These are phyloP conservation scores for Heterohyrax brucei DNA, from an alignment of 2,797 vertebrate genomes.

Conservation along the genomic window DNA sequence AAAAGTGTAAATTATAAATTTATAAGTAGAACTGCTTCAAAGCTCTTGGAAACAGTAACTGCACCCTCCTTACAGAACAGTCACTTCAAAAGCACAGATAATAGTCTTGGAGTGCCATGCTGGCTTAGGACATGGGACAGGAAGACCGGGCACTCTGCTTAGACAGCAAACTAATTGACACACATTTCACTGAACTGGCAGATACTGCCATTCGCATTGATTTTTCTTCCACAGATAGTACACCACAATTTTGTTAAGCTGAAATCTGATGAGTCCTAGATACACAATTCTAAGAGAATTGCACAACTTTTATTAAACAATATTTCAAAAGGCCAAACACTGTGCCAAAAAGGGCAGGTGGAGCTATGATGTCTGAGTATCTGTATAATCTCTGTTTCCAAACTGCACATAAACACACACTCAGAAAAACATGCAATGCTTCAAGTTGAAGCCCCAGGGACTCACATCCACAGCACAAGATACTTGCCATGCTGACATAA, in stretches of 20 bases:
- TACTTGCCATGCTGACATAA: neutral
- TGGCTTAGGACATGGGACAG: neutral
- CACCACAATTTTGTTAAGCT: neutral
- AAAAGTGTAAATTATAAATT: neutral
- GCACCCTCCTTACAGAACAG: conserved; percentile 17
- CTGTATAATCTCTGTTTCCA: conserved; percentile 25
- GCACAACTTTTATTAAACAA: conserved; percentile 39
- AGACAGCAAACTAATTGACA: neutral
- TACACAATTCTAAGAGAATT: conserved; percentile 52
- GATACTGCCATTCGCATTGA: neutral
- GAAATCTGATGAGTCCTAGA: conserved; percentile 47
- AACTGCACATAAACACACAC: conserved; percentile 1
- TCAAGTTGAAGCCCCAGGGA: conserved; percentile 18
- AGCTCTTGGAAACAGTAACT: conserved; percentile 64
- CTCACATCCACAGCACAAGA: neutral
- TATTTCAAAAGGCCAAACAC: conserved; percentile 70
- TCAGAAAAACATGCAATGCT: conserved; percentile 46
- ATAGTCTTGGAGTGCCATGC: neutral
- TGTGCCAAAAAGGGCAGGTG: neutral
- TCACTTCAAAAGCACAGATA: conserved; percentile 59
- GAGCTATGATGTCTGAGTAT: conserved; percentile 5
- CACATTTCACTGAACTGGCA: neutral
- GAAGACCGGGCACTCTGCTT: neutral
- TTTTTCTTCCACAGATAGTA: conserved; percentile 47
- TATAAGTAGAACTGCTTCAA: conserved; percentile 33